Evolutionary conservation across 1,140 invertebrate genomes (phyloP), one percentile per base, ranked within the genome.

Genomic region (Pristionchus pacificus): DNA sequence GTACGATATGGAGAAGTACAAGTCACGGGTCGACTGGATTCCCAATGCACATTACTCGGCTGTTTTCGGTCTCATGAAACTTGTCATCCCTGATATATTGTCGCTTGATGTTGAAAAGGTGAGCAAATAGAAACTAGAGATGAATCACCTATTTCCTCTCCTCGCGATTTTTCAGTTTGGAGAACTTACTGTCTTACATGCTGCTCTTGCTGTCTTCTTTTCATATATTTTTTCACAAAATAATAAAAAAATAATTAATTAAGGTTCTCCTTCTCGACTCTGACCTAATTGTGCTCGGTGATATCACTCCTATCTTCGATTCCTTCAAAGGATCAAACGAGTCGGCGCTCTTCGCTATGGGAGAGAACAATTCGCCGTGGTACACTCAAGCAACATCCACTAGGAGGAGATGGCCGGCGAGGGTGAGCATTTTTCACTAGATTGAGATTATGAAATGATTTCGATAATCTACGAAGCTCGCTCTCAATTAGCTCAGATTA

Each of bases 11-110:
- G 32, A 55, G 14, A 24, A 31, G 3, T 66, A 49, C 25, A 3
- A 49, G 14, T 49, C 19, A 15, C 3, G 65, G 27, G 49, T 66
- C 2, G 31, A 38, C 14, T 69, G 67, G 67, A 69, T 69, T 2
- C 67, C 67, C 15, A 69, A 69, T 32, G 28, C 10, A 29, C 67
- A 69, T 55, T 69, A 69, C 30, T 69, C 67, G 15, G 67, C 57
- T 32, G 27, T 10, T 64, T 65, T 25, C 29, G 67, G 67, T 13
- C 32, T 69, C 19, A 6, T 63, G 13, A 69, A 69, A 38, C 31
- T 69, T 24, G 2, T 69, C 19, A 2, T 69, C n/a, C 67, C 67
- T 14, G 67, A 69, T 29, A 69, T 69, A 64, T 27, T 69, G 25
- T 58, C 67, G 15, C 2, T 2, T 2, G n/a, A 25, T 19, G 57